Conservation (phyloP, 2,113 vertebrate species). For the Scophthalmus maximus region DNA sequence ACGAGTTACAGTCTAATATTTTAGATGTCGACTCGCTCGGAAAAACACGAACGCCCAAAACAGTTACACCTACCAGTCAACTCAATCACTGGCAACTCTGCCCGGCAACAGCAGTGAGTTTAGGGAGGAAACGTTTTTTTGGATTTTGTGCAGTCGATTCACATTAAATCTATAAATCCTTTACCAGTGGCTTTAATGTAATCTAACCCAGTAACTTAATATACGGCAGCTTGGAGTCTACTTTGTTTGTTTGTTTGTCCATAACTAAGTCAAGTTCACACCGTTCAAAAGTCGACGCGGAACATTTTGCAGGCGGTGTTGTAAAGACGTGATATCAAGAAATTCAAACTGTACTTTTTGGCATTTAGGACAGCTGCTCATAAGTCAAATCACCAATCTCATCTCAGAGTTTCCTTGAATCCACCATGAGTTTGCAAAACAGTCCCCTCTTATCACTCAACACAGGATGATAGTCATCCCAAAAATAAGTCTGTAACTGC, state of each 20-base stretch:
- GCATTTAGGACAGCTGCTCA: not conserved
- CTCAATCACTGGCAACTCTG: not conserved
- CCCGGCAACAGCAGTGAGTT: not conserved
- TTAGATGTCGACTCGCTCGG: no score
- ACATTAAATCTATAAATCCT: not conserved
- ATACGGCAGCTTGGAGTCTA: no score
- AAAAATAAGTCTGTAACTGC: no score
- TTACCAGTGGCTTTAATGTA: not conserved
- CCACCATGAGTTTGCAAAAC: not conserved
- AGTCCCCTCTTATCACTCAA: not conserved
- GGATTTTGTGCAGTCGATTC: no score
- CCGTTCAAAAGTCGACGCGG: no score
- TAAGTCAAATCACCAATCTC: not conserved
- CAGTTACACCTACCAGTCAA: not conserved
- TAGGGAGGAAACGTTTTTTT: not conserved
- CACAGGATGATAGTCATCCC: no score
- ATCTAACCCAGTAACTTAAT: no score
- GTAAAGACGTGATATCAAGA: not conserved
- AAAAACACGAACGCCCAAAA: no score
- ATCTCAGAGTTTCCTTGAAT: not conserved
- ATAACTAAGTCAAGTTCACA: not conserved
- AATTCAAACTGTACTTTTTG: no score
- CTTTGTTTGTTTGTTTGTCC: not conserved
- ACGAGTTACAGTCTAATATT: no score
- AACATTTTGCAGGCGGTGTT: not conserved